Percentiles rank a stretch among this genome's conserved stretches.
These are phyloP conservation scores for Spatulosminthurus flaviceps DNA, from an alignment of 2,888 invertebrate genomes.

Conservation along the genomic window DNA sequence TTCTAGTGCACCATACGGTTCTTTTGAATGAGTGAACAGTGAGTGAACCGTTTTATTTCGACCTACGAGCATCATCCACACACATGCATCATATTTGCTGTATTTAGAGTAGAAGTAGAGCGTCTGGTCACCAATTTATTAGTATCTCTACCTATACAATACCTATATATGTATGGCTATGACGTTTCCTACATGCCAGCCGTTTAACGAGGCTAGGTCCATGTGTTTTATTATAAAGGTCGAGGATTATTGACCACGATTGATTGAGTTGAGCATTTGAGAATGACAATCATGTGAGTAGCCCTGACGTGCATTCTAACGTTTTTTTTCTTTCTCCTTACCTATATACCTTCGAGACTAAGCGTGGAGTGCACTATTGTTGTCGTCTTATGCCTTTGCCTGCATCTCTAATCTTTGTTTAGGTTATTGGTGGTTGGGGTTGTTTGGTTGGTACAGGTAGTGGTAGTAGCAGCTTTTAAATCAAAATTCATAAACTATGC, in stretches of 20 bases:
- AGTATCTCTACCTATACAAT: too few relatives aligned
- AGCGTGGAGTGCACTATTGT: too few relatives aligned
- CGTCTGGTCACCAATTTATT: neutral
- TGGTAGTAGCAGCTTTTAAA: too few relatives aligned
- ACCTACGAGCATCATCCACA: neutral
- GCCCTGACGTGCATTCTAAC: neutral
- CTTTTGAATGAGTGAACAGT: too few relatives aligned
- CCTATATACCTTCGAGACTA: too few relatives aligned
- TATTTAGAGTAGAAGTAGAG: neutral
- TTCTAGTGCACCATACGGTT: constrained; percentile 13
- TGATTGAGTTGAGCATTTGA: constrained; percentile 9
- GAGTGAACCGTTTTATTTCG: constrained; percentile 1
- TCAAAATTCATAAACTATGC: too few relatives aligned
- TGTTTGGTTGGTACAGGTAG: too few relatives aligned
- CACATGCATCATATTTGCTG: too few relatives aligned
- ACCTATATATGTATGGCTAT: too few relatives aligned
- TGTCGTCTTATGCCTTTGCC: too few relatives aligned
- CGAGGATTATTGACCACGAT: constrained; percentile 12
- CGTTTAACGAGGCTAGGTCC: neutral
- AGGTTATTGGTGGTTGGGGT: too few relatives aligned
- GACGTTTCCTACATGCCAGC: neutral
- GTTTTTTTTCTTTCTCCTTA: neutral
- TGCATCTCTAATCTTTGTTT: too few relatives aligned
- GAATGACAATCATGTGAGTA: neutral
- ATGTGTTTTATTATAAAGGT: constrained; percentile 8